Evolutionary conservation across 2,888 invertebrate genomes (phyloP).

Genomic region (Bombyx huttoni): DNA sequence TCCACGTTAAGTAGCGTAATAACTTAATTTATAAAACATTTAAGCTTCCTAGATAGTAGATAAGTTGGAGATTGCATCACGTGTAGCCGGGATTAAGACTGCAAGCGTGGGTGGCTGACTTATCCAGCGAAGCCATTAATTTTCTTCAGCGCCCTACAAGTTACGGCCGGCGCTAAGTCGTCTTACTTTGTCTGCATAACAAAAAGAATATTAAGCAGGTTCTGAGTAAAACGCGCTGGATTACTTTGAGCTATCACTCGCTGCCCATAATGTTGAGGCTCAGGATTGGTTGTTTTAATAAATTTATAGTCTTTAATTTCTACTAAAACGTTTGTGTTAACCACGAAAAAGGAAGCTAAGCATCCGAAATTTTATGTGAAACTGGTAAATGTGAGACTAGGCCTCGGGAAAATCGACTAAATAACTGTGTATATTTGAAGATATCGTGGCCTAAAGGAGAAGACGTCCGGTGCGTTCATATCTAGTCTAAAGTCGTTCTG

Average conservation of each 20-base stretch:
- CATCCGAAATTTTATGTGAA: no score
- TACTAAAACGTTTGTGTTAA: no score
- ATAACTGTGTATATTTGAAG: no score
- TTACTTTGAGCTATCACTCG: constrained; percentile 26
- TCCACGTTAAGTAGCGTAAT: no score
- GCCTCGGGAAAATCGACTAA: no score
- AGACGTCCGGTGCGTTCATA: no score
- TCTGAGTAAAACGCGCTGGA: constrained; percentile 21
- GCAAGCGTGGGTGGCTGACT: constrained; percentile 26
- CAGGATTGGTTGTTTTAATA: constrained; percentile 14
- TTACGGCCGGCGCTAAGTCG: constrained; percentile 36
- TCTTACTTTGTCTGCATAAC: constrained; percentile 28
- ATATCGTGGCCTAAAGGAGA: no score
- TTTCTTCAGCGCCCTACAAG: constrained; percentile 47
- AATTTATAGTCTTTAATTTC: no score
- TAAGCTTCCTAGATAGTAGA: constrained; percentile 5
- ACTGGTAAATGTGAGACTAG: no score
- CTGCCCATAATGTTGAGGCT: constrained; percentile 17
- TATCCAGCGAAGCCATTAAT: constrained; percentile 40
- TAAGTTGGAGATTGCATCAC: constrained; percentile 26
- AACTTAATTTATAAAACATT: background rate
- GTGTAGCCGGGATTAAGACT: constrained; percentile 33
- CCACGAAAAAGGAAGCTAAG: no score
- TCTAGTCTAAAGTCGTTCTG: no score
- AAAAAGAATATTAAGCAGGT: constrained; percentile 35